Evolutionary conservation across 2,888 invertebrate species (phyloP).

Genomic region (Scaeva pyrastri): DNA sequence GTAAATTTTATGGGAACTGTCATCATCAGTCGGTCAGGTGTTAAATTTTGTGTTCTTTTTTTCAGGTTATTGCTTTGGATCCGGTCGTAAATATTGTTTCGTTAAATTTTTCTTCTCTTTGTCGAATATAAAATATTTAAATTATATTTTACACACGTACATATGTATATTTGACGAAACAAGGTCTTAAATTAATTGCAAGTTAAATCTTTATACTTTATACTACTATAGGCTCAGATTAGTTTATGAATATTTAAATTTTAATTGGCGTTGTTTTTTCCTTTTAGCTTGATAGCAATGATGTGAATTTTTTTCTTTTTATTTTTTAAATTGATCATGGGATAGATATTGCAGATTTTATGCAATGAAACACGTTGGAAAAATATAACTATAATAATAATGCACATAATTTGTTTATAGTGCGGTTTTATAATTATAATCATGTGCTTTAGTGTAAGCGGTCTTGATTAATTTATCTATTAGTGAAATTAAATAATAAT

Average conservation of each 20-base stretch:
- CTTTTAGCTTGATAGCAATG: constrained; percentile 8
- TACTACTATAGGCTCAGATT: background rate
- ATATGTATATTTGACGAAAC: background rate
- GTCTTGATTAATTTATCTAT: background rate
- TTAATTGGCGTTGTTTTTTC: constrained; percentile 18
- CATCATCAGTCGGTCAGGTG: constrained; percentile 23
- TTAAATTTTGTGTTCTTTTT: background rate
- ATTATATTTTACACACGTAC: constrained; percentile 3
- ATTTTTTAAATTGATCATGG: background rate
- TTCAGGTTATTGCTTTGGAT: constrained; percentile 14
- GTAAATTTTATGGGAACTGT: constrained; percentile 7
- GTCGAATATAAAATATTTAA: background rate
- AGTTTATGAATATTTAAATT: constrained; percentile 30
- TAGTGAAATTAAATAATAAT: constrained; percentile 18
- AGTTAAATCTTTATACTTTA: background rate
- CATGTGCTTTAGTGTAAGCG: background rate
- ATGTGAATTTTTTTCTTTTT: constrained; percentile 9
- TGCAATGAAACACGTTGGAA: background rate
- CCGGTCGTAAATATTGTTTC: background rate
- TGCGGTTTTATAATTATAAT: background rate
- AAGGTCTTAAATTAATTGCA: constrained; percentile 20
- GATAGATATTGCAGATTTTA: background rate
- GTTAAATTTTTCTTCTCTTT: background rate
- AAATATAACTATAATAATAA: background rate
- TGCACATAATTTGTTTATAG: background rate